Evolutionary conservation across 2,888 invertebrate species (phyloP), one percentile per base, ranked within the genome.

Genomic region (Onchidella celtica): DNA sequence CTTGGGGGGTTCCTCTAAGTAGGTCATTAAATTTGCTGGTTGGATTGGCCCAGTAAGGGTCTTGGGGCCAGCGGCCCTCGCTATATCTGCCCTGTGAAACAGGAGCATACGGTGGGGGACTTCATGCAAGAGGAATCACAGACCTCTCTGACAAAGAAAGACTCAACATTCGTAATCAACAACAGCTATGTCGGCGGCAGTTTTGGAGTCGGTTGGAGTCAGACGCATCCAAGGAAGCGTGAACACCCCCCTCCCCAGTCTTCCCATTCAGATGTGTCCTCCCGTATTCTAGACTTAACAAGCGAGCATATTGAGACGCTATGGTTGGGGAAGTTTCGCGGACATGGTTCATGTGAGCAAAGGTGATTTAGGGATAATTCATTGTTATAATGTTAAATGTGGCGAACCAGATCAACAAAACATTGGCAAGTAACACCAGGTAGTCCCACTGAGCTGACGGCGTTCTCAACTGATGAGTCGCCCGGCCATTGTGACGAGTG

Each of bases 121-220:
- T 61, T 61, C 27, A 61, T 61, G 61, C 61, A 61, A 61, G 61
- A 61, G 61, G 27, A 61, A 61, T 61, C 61, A 61, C 61, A 61
- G n/a, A n/a, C 4, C 27, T n/a, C 6, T 47, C 47, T 47, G 17
- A 47, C 47, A 47, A 47, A 47, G 47, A 17, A 47, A 17, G 17
- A 11, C 47, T 47, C 47, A 11, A 17, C 17, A 47, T 17, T 47
- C 47, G 47, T 47, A 47, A 47, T 47, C 47, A 47, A 6, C 9
- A n/a, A n/a, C 9, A 47, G 47, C 47, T 47, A 11, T 47, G 47
- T 47, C 47, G 9, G 17, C 9, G 47, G 9, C 47, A 47, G 47
- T 47, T 47, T 47, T 47, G 9, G 9, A 11, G 47, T 6, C 9
- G 6, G 47, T 17, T 17, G 47, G 6, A 17, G 47, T 11, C 47